These are phyloP conservation scores for Tangara arthus DNA, from an alignment of 2,797 vertebrate genomes.

Conservation along the genomic window DNA sequence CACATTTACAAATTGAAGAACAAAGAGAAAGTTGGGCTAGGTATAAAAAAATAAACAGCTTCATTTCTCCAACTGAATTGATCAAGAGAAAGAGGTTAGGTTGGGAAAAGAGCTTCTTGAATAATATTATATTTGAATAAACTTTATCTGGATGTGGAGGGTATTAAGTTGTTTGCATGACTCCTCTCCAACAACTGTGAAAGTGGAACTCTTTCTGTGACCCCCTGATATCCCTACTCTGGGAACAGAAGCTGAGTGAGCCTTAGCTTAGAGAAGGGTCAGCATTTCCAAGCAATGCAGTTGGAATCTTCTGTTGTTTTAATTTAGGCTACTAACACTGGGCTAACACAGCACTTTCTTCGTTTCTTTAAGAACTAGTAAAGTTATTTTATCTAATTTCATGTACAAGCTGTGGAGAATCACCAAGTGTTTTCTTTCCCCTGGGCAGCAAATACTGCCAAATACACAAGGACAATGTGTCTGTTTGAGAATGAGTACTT, in stretches of 20 bases:
- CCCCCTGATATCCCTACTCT: accelerated
- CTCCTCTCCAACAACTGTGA: background rate
- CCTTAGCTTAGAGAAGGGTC: background rate
- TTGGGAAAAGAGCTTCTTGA: background rate
- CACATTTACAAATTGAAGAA: slow-evolving; percentile 26
- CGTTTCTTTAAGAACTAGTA: background rate
- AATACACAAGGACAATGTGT: background rate
- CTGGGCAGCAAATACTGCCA: background rate
- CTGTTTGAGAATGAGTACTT: background rate
- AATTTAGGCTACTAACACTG: background rate
- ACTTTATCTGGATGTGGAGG: background rate
- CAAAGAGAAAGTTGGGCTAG: background rate
- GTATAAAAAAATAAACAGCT: background rate
- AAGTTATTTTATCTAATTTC: background rate
- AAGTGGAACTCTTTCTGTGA: background rate
- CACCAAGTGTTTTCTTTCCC: background rate
- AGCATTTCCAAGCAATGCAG: background rate
- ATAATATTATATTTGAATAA: background rate
- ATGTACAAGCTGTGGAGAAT: background rate
- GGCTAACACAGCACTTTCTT: background rate
- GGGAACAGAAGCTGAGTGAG: background rate
- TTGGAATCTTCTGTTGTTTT: background rate
- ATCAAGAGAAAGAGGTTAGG: background rate
- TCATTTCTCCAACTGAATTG: background rate
- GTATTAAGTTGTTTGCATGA: background rate